phyloP scores from a whole-genome alignment of 2,797 vertebrate species.

The Eptatretus atami region DNA sequence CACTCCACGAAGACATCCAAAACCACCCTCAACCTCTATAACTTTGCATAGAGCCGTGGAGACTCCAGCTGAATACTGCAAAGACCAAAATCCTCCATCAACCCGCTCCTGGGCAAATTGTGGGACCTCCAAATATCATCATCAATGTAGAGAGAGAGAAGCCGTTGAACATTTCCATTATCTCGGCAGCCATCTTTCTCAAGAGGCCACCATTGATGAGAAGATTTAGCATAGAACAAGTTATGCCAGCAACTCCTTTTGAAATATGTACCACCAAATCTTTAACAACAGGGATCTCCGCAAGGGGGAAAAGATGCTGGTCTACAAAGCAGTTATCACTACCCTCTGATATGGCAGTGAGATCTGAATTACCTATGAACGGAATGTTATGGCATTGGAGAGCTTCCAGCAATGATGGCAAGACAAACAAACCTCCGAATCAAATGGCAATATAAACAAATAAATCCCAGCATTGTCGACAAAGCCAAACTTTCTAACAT shows the following conservation, averaged over 20 bases:
- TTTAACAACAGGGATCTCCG: not conserved
- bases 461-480: not conserved
- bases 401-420: not conserved
- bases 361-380: not conserved
- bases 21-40: no score
- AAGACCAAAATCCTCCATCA: not conserved
- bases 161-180: not conserved
- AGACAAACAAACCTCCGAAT: not conserved
- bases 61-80: not conserved
- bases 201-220: not conserved
- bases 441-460: not conserved
- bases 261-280: not conserved
- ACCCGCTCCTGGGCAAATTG: not conserved
- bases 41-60: no score
- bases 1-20: no score
- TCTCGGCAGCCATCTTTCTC: not conserved
- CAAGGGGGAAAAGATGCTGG: not conserved
- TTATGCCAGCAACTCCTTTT: not conserved
- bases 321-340: slow-evolving; percentile 3
- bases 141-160: not conserved
- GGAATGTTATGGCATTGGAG: not conserved
- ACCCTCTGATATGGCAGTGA: not conserved
- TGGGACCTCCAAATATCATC: not conserved
- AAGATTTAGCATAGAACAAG: not conserved
- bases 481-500: not conserved